Percentiles rank a stretch among this genome's conserved stretches.
Evolutionary conservation across 2,888 invertebrate genomes (phyloP).

Genomic region (Cheilosia pagana): DNA sequence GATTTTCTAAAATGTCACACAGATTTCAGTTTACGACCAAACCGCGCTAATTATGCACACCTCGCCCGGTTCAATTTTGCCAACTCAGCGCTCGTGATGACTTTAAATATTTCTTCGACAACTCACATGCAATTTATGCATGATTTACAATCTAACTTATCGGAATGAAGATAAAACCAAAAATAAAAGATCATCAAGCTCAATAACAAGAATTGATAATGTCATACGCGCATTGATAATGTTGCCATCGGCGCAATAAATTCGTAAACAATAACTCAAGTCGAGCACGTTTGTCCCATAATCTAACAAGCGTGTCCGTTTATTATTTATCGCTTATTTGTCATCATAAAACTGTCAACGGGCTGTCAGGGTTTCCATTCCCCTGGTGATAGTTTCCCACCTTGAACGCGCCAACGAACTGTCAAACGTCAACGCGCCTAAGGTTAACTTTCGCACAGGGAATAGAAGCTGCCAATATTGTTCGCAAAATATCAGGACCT

Average conservation of each 20-base stretch:
- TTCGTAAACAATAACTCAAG: constrained; percentile 47
- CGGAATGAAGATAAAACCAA: constrained; percentile 6
- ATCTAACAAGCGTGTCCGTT: constrained; percentile 44
- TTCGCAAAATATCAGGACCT: too few relatives aligned
- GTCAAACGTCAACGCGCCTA: neutral
- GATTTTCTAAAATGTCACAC: too few relatives aligned
- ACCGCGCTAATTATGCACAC: neutral
- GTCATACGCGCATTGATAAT: constrained; percentile 42
- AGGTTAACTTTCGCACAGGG: neutral
- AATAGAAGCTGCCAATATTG: too few relatives aligned
- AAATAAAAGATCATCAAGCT: constrained; percentile 32
- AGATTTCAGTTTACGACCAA: neutral
- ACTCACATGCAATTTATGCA: constrained; percentile 4
- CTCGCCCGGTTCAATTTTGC: neutral
- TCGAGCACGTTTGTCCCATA: constrained; percentile 53
- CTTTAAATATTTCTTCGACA: neutral
- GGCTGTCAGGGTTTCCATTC: constrained; percentile 46
- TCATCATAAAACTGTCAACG: constrained; percentile 64
- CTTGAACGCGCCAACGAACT: constrained; percentile 8
- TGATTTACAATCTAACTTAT: constrained; percentile 16
- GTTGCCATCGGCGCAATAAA: constrained; percentile 58
- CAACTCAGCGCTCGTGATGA: neutral
- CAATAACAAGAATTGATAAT: constrained; percentile 32
- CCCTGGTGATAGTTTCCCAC: constrained; percentile 22
- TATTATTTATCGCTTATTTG: constrained; percentile 56